phyloP scores from a whole-genome alignment of 2,113 vertebrate genomes.

The Crotalus viridis region DNA sequence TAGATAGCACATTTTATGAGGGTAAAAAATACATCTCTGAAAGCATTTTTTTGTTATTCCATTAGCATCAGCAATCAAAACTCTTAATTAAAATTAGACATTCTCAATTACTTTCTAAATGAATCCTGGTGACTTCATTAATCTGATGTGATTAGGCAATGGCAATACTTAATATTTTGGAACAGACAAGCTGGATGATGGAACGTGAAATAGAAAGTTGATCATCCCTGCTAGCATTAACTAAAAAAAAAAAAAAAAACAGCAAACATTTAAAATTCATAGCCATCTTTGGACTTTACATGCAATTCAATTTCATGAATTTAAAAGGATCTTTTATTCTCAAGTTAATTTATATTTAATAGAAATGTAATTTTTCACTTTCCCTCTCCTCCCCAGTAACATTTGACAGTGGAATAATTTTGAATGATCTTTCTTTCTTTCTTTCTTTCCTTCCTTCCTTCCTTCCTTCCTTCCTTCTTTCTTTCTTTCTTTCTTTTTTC shows the following conservation, averaged over 20 bases:
- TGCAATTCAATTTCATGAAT: not conserved
- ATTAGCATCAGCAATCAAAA: slow-evolving; percentile 26
- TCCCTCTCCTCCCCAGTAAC: not conserved
- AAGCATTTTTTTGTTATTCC: slow-evolving; percentile 13
- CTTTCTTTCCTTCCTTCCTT: no score
- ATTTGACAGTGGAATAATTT: not conserved
- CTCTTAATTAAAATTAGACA: slow-evolving; percentile 35
- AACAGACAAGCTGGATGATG: not conserved
- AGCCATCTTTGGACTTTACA: not conserved
- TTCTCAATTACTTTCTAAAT: slow-evolving; percentile 33
- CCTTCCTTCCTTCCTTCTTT: not conserved
- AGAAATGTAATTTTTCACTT: not conserved
- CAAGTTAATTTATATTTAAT: not conserved
- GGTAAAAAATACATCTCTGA: not conserved
- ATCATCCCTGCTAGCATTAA: not conserved
- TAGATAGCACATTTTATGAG: not conserved
- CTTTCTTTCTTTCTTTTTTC: no score
- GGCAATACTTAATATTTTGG: slow-evolving; percentile 12
- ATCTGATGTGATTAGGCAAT: slow-evolving; percentile 21
- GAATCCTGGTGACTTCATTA: slow-evolving; percentile 28
- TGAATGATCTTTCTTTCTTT: not conserved
- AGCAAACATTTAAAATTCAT: not conserved
- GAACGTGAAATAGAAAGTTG: not conserved
- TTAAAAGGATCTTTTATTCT: not conserved
- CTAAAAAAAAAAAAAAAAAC: not conserved